Evolutionary conservation across 2,797 vertebrate genomes (phyloP).

Genomic region (Stomatorhinus walkeri): DNA sequence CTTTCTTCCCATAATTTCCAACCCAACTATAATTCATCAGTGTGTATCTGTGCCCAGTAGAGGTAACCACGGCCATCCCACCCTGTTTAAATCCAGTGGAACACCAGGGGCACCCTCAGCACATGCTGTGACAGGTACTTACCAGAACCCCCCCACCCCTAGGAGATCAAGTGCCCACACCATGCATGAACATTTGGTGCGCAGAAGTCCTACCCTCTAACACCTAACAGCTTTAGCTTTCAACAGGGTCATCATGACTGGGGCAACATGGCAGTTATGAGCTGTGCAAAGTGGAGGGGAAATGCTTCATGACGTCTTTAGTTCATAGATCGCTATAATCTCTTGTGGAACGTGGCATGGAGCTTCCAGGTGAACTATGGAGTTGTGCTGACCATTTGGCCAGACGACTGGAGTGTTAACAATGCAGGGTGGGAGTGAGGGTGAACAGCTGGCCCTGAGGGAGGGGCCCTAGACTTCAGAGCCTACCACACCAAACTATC

Average conservation of each 20-base stretch:
- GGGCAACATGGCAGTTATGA: not conserved
- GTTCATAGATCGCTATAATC: not conserved
- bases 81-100: not conserved
- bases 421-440: not conserved
- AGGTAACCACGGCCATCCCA: not conserved
- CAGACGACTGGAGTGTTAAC: not conserved
- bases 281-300: not conserved
- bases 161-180: not conserved
- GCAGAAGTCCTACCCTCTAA: not conserved
- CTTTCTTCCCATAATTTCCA: slow-evolving; percentile 1
- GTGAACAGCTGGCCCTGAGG: not conserved
- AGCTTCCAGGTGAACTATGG: not conserved
- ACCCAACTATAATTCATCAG: slow-evolving; percentile 1
- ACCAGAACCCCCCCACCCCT: not conserved
- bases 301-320: not conserved
- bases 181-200: not conserved
- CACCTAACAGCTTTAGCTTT: not conserved
- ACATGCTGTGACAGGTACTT: not conserved
- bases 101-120: not conserved
- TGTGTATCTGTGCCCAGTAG: not conserved
- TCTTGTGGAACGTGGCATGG: not conserved
- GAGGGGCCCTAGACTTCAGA: not conserved
- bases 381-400: not conserved
- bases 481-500: not conserved
- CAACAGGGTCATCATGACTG: not conserved